Evolutionary conservation across 1,140 invertebrate genomes (phyloP).

Genomic region (Zaprionus vittiger): DNA sequence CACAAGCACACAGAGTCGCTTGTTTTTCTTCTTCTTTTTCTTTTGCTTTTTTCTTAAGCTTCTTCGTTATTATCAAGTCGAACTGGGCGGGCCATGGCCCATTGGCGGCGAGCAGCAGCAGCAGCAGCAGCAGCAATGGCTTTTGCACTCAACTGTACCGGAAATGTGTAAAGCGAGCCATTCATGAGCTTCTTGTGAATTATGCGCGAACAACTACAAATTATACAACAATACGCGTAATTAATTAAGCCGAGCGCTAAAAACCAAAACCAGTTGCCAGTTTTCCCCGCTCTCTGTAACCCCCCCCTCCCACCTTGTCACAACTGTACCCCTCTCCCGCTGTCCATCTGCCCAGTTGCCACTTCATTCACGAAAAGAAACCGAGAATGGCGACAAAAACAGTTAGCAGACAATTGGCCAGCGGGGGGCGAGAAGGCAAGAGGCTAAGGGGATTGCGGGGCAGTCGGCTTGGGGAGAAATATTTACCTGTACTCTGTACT

Average conservation of each 20-base stretch:
- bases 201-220: constrained; percentile 65
- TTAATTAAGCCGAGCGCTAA: constrained; percentile 71
- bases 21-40: not conserved
- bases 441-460: not conserved
- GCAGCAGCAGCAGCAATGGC: not conserved
- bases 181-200: constrained; percentile 75
- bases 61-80: constrained; percentile 23
- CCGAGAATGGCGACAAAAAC: constrained; percentile 70
- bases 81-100: constrained; percentile 36
- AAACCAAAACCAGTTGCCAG: constrained; percentile 28
- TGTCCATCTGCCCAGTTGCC: constrained; percentile 28
- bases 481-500: constrained; percentile 31
- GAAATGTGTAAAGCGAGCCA: constrained; percentile 71
- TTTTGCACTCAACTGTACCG: constrained; percentile 73
- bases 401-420: constrained; percentile 51
- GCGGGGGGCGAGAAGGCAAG: not conserved
- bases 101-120: constrained; percentile 20
- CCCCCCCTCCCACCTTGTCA: not conserved
- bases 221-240: constrained; percentile 77
- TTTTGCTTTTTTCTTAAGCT: not conserved
- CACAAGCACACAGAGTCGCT: not conserved
- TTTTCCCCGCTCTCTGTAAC: not conserved
- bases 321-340: not conserved
- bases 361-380: constrained; percentile 77
- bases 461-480: constrained; percentile 6